Conservation (phyloP, 2,113 vertebrate genomes). For the Semnopithecus entellus region DNA sequence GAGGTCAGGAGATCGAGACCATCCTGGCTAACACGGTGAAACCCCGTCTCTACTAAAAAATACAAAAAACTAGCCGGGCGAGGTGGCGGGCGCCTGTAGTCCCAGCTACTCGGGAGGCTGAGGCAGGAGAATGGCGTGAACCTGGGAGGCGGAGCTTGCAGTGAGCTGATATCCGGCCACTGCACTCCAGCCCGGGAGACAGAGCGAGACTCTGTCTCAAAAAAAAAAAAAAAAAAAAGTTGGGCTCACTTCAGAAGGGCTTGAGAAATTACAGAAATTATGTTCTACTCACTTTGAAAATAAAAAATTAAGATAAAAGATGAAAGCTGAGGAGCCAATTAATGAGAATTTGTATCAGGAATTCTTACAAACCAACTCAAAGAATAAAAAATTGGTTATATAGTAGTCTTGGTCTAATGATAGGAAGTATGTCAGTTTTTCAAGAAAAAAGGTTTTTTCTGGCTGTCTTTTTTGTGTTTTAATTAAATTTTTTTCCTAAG, state of each 20-base stretch:
- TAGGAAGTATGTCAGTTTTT: not conserved
- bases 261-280: constrained; percentile 53
- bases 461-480: not conserved
- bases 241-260: not conserved
- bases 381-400: constrained; percentile 4
- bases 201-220: no score
- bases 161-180: no score
- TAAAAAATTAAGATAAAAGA: constrained; percentile 20
- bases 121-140: no score
- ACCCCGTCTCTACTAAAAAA: no score
- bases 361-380: constrained; percentile 12
- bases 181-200: no score
- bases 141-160: no score
- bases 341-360: constrained; percentile 48
- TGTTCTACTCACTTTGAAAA: constrained; percentile 14
- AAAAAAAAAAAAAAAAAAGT: constrained; percentile 45
- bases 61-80: no score
- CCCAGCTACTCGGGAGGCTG: no score
- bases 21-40: no score
- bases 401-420: not conserved
- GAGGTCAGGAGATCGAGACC: no score
- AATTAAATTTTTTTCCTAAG: not conserved
- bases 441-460: not conserved
- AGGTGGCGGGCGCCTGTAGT: no score
- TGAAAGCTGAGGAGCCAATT: constrained; percentile 8